Conservation (phyloP, 2,113 vertebrate species). For the Taxidea taxus region DNA sequence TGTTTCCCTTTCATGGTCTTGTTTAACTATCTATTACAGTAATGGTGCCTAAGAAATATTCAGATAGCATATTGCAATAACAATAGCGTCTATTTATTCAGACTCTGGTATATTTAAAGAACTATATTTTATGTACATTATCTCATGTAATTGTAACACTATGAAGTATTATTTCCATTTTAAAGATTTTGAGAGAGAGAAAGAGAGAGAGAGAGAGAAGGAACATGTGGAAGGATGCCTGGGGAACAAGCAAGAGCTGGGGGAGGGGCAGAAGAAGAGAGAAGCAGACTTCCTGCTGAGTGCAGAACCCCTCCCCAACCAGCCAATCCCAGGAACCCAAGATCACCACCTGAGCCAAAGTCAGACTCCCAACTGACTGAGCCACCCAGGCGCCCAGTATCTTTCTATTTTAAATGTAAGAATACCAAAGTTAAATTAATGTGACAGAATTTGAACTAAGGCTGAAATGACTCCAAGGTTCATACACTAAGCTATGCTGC, state of each 20-base stretch:
- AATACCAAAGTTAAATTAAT: not conserved
- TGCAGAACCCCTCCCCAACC: not conserved
- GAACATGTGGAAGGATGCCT: not conserved
- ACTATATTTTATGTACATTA: not conserved
- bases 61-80: not conserved
- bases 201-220: not conserved
- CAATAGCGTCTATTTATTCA: not conserved
- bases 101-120: not conserved
- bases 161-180: not conserved
- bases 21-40: not conserved
- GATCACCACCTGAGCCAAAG: not conserved
- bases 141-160: not conserved
- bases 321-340: not conserved
- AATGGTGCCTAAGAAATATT: not conserved
- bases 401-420: conserved; percentile 10
- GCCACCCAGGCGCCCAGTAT: not conserved
- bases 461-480: not conserved
- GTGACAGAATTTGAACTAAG: not conserved
- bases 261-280: not conserved
- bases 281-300: not conserved
- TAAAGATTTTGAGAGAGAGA: not conserved
- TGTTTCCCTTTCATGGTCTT: not conserved
- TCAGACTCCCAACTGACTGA: not conserved
- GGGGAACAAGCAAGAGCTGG: not conserved
- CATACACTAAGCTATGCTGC: not conserved